Percentiles rank a stretch among this genome's conserved stretches.
These are phyloP conservation scores for Harpalus rubripes DNA, from an alignment of 2,888 invertebrate species.

Conservation along the genomic window DNA sequence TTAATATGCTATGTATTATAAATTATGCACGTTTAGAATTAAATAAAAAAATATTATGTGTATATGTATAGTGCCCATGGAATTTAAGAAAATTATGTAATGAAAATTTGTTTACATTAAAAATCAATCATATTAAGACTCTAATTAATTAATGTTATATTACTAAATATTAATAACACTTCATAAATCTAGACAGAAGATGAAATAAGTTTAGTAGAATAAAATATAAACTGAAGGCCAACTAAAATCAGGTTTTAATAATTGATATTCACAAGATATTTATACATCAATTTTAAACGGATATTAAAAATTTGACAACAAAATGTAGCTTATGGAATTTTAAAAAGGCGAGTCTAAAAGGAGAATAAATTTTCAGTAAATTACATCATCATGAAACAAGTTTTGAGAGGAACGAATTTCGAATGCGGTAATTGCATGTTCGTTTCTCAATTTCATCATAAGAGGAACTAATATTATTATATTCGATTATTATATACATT, in stretches of 20 bases:
- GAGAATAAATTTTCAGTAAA: slow-evolving; percentile 18
- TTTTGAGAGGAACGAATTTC: slow-evolving; percentile 14
- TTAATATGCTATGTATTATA: too few relatives aligned
- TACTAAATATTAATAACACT: neutral
- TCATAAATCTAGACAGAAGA: neutral
- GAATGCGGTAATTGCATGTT: slow-evolving; percentile 51
- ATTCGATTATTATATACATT: neutral
- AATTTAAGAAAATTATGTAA: neutral
- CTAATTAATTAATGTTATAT: neutral
- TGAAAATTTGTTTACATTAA: neutral
- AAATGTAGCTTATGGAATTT: slow-evolving; percentile 27
- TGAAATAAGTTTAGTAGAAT: neutral
- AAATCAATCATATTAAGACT: neutral
- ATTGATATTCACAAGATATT: slow-evolving; percentile 15
- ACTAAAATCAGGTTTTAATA: slow-evolving; percentile 20
- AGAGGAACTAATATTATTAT: slow-evolving; percentile 14
- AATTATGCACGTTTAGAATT: too few relatives aligned
- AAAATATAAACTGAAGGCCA: slow-evolving; percentile 11
- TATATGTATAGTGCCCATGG: neutral
- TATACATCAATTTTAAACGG: slow-evolving; percentile 16
- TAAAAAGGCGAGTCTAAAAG: slow-evolving; percentile 41
- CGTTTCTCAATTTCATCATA: slow-evolving; percentile 32
- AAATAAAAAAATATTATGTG: too few relatives aligned
- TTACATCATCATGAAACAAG: slow-evolving; percentile 30
- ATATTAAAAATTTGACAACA: slow-evolving; percentile 25